Percentiles rank a stretch among this genome's conserved stretches.
Conservation (phyloP, 2,797 vertebrate genomes). For the Dallia pectoralis region DNA sequence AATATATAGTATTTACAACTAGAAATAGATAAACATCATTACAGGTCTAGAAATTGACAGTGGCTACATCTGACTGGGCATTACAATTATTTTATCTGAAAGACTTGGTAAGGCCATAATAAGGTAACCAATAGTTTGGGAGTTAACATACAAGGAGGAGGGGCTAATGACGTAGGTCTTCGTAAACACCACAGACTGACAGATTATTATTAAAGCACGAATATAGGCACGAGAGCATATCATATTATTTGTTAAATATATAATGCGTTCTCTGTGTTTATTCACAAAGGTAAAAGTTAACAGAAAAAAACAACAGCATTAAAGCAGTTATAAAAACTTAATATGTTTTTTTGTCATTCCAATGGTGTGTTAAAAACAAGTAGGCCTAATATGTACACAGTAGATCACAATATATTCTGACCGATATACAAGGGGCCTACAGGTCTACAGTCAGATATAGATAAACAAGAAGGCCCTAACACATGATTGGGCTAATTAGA, state of each 20-base stretch:
- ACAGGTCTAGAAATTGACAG: no score
- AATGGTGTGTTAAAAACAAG: neutral
- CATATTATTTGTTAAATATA: neutral
- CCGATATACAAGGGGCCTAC: no score
- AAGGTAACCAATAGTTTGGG: neutral
- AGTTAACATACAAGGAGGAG: neutral
- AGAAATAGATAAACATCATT: no score
- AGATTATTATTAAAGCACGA: neutral
- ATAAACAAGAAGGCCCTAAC: conserved; percentile 23
- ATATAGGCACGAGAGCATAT: neutral
- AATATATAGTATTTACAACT: no score
- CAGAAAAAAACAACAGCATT: no score
- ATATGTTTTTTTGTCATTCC: neutral
- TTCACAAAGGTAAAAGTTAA: no score
- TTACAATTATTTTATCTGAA: neutral
- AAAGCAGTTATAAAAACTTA: no score
- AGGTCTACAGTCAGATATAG: neutral
- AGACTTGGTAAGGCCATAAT: neutral
- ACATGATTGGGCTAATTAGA: conserved; percentile 33
- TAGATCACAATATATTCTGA: neutral
- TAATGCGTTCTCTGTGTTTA: neutral
- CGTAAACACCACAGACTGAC: neutral
- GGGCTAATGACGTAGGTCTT: neutral
- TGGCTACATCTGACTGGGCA: neutral
- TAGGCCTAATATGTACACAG: neutral